These are phyloP conservation scores for Ivindomyrus marchei DNA, from an alignment of 2,113 vertebrate species.

Conservation along the genomic window DNA sequence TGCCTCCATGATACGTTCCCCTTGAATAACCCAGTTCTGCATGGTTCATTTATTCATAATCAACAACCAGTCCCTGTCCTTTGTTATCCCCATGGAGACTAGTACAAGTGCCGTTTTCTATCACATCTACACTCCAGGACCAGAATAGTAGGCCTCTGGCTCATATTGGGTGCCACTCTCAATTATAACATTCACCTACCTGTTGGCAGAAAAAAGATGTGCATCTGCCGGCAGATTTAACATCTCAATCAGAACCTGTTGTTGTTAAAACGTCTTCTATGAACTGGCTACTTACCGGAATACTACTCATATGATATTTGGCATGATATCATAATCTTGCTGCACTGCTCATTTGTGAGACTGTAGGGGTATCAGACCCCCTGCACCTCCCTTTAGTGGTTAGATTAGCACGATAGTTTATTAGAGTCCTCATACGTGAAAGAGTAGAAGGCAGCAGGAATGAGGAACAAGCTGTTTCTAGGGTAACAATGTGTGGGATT, in stretches of 20 bases:
- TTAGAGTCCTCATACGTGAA: neutral
- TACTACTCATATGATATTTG: neutral
- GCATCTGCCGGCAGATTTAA: neutral
- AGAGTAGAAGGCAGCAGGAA: neutral
- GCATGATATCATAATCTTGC: neutral
- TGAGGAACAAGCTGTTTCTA: conserved; percentile 12
- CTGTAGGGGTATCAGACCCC: neutral
- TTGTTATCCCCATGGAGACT: neutral
- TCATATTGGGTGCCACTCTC: neutral
- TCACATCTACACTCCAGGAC: conserved; percentile 1
- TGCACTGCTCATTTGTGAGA: neutral
- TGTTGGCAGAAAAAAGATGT: neutral
- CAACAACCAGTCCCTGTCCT: conserved; percentile 10
- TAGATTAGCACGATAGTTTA: conserved; percentile 7
- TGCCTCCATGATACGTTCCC: neutral
- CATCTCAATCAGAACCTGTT: neutral
- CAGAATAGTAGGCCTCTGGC: neutral
- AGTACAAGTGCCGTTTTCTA: neutral
- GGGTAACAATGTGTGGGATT: conserved; percentile 20
- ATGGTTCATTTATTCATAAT: conserved; percentile 20
- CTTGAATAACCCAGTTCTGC: neutral
- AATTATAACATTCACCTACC: neutral
- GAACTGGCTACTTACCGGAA: neutral
- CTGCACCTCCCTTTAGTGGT: neutral
- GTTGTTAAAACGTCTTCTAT: neutral